Base-by-base conservation (phyloP, 2,113 vertebrate genomes). In the Pithys albifrons region DNA sequence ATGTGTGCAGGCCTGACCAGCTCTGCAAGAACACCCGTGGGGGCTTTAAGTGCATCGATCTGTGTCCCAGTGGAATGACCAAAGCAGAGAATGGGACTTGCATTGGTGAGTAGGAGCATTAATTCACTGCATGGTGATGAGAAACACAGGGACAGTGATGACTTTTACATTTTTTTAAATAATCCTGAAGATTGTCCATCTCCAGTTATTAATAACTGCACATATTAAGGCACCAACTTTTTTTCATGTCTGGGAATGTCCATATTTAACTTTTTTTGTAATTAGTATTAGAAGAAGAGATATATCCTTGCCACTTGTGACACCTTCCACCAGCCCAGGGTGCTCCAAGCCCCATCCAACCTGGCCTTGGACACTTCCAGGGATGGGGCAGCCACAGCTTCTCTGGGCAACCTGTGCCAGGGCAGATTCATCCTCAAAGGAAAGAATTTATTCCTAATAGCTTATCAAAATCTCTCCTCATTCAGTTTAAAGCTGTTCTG, bases 21-120 rank as follows among this genome's bases (percentile, higher is more conserved):
- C 98, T 98, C 89, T 99, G 99, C 94, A 99, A 98, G 96, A 99
- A 99, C 95, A 99, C 98, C 8, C 98, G 99, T 1, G 99, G 99
- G 16, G 98, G 99, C 89, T 99, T 99, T 92, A 99, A 98, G 86
- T 99, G 99, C 96, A 99, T 99, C 51, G 99, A 99, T 91, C 98
- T 99, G 82, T 99, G 99, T 95, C 99, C 99, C 24, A 98, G n/a
- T 24, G 99, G 99, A 54, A 99, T 99, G 99, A 99, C 98, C 91
- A 99, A 99, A 97, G 98, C 97, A 51, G 98, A 97, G 85, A 99
- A 99, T 7, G 99, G 98, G 76, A 99, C 98, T 7, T 99, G 99
- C 80, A 57, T 98, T 75, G 99, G 99, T 99, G 92, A 98, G 99
- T 98, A 57, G 29, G 48, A 78, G 64, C 29, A 55, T 31, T 75